Percentiles rank a stretch among this genome's conserved stretches.
phyloP scores from a whole-genome alignment of 2,113 vertebrate species.

The Apeltes quadracus region DNA sequence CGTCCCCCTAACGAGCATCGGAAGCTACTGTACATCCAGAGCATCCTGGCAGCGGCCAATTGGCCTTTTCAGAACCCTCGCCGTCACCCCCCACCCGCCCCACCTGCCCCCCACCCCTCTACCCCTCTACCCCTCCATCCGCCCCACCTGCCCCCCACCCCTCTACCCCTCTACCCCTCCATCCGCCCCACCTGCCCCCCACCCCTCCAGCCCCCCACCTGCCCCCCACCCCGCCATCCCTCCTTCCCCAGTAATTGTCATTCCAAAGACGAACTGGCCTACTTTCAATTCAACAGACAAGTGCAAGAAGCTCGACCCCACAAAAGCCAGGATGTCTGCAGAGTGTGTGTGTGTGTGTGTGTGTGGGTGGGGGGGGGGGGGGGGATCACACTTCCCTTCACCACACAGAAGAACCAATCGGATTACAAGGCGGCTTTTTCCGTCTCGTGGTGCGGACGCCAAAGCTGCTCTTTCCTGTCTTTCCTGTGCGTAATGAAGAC shows the following conservation, averaged over 20 bases:
- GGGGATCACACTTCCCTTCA: slow-evolving; percentile 56
- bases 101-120: slow-evolving; percentile 42
- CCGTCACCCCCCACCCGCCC: slow-evolving; percentile 60
- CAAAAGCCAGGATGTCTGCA: slow-evolving; percentile 66
- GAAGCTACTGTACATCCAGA: slow-evolving; percentile 78
- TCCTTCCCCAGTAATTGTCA: slow-evolving; percentile 88
- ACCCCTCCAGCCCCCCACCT: slow-evolving; percentile 58
- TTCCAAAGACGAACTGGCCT: slow-evolving; percentile 90
- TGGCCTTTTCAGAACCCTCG: slow-evolving; percentile 63
- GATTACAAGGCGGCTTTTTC: slow-evolving; percentile 55
- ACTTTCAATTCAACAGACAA: slow-evolving; percentile 84
- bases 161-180: slow-evolving; percentile 68
- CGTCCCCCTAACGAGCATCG: slow-evolving; percentile 74
- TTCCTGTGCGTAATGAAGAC: not conserved
- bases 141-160: slow-evolving; percentile 38
- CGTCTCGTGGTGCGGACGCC: not conserved
- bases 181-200: slow-evolving; percentile 34
- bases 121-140: too few species aligned
- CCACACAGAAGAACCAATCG: slow-evolving; percentile 58
- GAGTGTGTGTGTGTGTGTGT: slow-evolving; percentile 26
- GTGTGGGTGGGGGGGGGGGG: not conserved
- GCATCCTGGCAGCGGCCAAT: slow-evolving; percentile 66
- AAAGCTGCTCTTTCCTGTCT: not conserved
- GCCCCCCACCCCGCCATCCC: slow-evolving; percentile 51
- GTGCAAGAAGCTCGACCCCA: slow-evolving; percentile 61